Conservation (phyloP, 2,888 invertebrate species). For the Drosophila tanythrix region DNA sequence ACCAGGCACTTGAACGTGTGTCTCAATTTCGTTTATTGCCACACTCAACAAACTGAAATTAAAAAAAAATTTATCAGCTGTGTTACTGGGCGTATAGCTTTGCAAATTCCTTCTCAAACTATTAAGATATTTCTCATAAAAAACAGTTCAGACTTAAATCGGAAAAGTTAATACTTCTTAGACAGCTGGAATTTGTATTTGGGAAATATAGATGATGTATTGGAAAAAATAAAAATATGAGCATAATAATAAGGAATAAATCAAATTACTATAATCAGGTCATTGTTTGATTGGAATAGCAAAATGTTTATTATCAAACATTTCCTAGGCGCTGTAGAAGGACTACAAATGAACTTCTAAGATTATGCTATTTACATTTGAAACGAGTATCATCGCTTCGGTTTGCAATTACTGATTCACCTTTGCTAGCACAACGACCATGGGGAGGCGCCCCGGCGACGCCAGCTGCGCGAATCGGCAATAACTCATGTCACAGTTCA, state of each 20-base stretch:
- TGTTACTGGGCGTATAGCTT: neutral
- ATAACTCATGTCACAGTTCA: constrained; percentile 62
- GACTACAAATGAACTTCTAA: neutral
- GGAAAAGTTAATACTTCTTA: neutral
- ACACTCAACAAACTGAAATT: neutral
- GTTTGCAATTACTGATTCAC: neutral
- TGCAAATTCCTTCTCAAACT: neutral
- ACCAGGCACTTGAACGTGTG: constrained; percentile 16
- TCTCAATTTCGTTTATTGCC: neutral
- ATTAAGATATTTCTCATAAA: neutral
- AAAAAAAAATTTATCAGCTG: neutral
- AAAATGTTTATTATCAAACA: neutral
- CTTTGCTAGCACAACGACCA: neutral
- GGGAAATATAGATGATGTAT: neutral
- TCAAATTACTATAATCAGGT: neutral
- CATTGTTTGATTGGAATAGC: neutral
- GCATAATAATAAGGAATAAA: neutral
- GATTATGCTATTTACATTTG: neutral
- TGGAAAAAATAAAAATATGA: neutral
- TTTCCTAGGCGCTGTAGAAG: neutral
- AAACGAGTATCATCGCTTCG: neutral
- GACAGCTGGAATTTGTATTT: neutral
- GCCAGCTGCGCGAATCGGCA: constrained; percentile 25
- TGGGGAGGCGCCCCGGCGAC: constrained; percentile 5
- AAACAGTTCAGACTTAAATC: neutral